Evolutionary conservation across 2,888 invertebrate species (phyloP).

Genomic region (Torymus texanus): DNA sequence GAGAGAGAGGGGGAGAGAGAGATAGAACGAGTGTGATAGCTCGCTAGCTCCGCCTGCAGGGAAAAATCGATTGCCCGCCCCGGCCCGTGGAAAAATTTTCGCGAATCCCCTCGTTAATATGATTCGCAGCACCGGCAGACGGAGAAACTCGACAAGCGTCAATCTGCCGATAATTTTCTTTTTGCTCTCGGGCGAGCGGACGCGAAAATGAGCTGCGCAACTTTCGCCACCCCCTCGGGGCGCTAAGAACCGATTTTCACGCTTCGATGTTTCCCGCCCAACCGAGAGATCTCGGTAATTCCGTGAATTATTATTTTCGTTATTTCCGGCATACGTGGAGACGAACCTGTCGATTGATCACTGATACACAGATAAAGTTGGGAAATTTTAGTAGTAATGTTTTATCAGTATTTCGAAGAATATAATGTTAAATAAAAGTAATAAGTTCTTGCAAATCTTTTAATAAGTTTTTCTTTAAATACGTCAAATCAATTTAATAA

Average conservation of each 20-base stretch:
- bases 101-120: constrained; percentile 26
- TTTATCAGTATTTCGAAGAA: too few species aligned
- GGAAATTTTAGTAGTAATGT: too few species aligned
- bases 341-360: too few species aligned
- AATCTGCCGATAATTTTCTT: constrained; percentile 59
- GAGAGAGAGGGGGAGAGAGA: constrained; percentile 7
- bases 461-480: too few species aligned
- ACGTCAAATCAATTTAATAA: too few species aligned
- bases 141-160: constrained; percentile 15
- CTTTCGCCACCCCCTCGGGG: constrained; percentile 1
- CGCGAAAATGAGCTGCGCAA: constrained; percentile 43
- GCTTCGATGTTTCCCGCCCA: constrained; percentile 5
- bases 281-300: neutral
- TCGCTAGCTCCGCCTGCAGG: neutral
- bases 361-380: too few species aligned
- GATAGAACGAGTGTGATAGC: too few species aligned
- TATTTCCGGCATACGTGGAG: neutral
- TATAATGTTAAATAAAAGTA: too few species aligned
- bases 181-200: constrained; percentile 43
- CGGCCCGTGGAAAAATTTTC: constrained; percentile 10
- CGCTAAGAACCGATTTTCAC: constrained; percentile 30
- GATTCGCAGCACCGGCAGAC: constrained; percentile 6
- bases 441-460: too few species aligned
- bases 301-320: constrained; percentile 28
- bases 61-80: constrained; percentile 18